Evolutionary conservation across 2,888 invertebrate genomes (phyloP), one percentile per base, ranked within the genome.

Genomic region (Apotomis betuletana): DNA sequence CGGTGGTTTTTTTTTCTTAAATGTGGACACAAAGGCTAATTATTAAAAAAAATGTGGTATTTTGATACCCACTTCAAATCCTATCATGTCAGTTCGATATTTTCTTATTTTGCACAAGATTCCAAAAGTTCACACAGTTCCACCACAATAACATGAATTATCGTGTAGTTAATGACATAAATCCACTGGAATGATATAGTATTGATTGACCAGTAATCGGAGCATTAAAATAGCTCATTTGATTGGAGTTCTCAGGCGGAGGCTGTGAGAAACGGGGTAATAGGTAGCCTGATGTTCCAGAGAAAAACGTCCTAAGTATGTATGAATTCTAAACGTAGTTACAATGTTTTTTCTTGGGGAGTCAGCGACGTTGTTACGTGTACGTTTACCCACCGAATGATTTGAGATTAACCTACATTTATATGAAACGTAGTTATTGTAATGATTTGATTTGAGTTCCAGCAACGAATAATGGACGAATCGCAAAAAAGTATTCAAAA

Each of bases 201-300:
- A 87, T 86, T 84, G 87, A 84, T 84, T 84, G 83, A 82, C 75
- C 78, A 72, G 78, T 85, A 83, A 87, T 88, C 84, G 85, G 80
- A 81, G 58, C 87, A 88, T 90, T 89, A 90, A 88, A 85, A 89
- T 89, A 84, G 83, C 83, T 81, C 72, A 82, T 81, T 82, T 87
- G 89, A 90, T 90, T 89, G 90, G 86, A 84, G 86, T 90, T 90
- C 90, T 85, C 89, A 89, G 85, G 89, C 58, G 38, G 36, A 81
- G 77, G 77, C 81, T 86, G 85, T 86, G 87, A 86, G 87, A 86
- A 86, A 79, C 79, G 75, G 76, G 79, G 78, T 84, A 85, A 86
- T 86, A 78, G 77, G 79, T 79, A 78, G 79, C 77, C 67, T 62
- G n/a, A 5, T 38, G 12, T 1, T 5, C 44, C 44, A 55, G 36